Conservation (phyloP, 2,888 invertebrate genomes). For the Rhimphoctona megacephalus region DNA sequence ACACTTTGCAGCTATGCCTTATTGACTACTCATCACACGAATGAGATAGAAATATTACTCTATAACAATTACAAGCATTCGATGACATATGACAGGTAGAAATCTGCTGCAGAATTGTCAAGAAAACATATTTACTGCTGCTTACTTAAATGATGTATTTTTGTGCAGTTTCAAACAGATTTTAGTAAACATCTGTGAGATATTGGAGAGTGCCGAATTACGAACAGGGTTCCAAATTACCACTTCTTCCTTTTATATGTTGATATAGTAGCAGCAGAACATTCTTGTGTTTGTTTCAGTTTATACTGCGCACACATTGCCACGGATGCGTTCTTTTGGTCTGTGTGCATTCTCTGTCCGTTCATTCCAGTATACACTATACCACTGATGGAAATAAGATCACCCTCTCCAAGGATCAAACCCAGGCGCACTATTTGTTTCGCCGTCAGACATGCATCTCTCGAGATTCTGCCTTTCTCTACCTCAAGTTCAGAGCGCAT, state of each 20-base stretch:
- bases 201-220: background rate
- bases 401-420: conserved; percentile 51
- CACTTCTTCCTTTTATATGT: background rate
- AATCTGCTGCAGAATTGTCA: background rate
- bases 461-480: conserved; percentile 17
- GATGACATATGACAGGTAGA: too few species aligned
- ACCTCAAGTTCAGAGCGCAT: conserved; percentile 34
- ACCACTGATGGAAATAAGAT: conserved; percentile 62
- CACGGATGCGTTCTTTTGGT: conserved; percentile 13
- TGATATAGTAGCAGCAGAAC: conserved; percentile 1
- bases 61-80: too few species aligned
- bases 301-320: background rate
- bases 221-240: background rate
- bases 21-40: too few species aligned
- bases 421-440: conserved; percentile 62
- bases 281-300: conserved; percentile 3
- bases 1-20: too few species aligned
- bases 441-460: conserved; percentile 55
- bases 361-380: background rate
- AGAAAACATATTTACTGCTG: too few species aligned
- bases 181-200: background rate
- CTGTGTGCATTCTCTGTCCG: background rate
- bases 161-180: background rate
- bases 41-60: too few species aligned
- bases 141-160: too few species aligned